Conservation (phyloP, 2,888 invertebrate genomes). For the Onchidella celtica region DNA sequence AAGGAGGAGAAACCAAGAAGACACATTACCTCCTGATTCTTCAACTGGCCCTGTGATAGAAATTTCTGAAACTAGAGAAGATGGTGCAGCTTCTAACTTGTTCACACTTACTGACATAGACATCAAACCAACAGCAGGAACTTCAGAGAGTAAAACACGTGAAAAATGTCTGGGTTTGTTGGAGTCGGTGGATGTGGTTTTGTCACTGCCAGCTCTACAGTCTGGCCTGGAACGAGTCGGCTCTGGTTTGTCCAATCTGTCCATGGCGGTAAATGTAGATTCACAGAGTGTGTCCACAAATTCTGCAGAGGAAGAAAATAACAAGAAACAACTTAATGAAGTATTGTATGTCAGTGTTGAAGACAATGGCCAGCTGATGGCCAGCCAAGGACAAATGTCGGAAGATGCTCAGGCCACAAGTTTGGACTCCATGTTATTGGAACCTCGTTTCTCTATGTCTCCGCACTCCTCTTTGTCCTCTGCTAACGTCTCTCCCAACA, state of each 20-base stretch:
- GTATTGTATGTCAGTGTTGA: constrained; percentile 22
- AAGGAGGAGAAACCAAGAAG: neutral
- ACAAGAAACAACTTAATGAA: neutral
- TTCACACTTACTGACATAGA: neutral
- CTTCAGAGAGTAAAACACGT: neutral
- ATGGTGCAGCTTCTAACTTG: neutral
- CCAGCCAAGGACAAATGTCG: neutral
- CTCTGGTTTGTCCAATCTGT: constrained; percentile 29
- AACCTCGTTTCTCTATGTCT: constrained; percentile 29
- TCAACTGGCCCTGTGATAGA: neutral
- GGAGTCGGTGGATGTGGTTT: constrained; percentile 4
- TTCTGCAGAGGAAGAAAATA: constrained; percentile 35
- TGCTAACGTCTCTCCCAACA: constrained; percentile 25
- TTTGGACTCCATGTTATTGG: constrained; percentile 20
- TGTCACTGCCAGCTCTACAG: constrained; percentile 14
- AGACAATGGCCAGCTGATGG: neutral
- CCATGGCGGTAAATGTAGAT: constrained; percentile 30
- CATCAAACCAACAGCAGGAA: neutral
- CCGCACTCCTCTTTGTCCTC: constrained; percentile 27
- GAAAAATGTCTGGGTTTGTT: constrained; percentile 17
- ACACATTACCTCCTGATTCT: neutral
- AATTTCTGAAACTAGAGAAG: neutral
- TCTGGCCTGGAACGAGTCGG: constrained; percentile 23
- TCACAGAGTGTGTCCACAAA: constrained; percentile 25
- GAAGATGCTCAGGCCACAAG: constrained; percentile 7